These are phyloP conservation scores for Parnassius glacialis DNA, from an alignment of 2,888 invertebrate genomes.

Conservation along the genomic window DNA sequence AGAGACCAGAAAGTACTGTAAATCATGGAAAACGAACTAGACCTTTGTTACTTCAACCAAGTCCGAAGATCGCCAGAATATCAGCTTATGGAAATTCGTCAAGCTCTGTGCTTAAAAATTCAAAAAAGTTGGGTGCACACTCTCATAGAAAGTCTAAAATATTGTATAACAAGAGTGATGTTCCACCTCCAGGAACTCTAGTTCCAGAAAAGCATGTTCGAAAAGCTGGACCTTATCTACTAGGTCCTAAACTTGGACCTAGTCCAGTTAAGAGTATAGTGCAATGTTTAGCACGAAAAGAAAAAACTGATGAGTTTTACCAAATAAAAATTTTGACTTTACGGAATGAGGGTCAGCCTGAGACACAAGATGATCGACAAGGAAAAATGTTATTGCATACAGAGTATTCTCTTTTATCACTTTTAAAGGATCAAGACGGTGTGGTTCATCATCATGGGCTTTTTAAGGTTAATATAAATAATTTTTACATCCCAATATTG, in stretches of 20 bases:
- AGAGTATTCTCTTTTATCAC: conserved; percentile 86
- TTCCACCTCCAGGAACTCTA: conserved; percentile 74
- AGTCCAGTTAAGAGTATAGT: conserved; percentile 89
- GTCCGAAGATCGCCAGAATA: conserved; percentile 63
- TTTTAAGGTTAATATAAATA: conserved; percentile 81
- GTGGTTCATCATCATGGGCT: conserved; percentile 89
- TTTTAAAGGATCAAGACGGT: conserved; percentile 85
- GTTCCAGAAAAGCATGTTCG: conserved; percentile 78
- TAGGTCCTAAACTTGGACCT: conserved; percentile 86
- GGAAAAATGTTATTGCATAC: conserved; percentile 90
- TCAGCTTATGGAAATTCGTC: conserved; percentile 59
- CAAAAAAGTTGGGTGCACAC: conserved; percentile 51
- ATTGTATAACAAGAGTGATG: conserved; percentile 57
- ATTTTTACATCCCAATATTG: neutral
- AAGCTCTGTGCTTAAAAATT: conserved; percentile 54
- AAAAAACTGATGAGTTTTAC: conserved; percentile 84
- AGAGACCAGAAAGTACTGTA: conserved; percentile 61
- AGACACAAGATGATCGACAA: conserved; percentile 87
- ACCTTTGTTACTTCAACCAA: conserved; percentile 69
- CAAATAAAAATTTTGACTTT: conserved; percentile 84
- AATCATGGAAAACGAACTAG: conserved; percentile 72
- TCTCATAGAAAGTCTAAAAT: conserved; percentile 52
- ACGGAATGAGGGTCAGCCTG: conserved; percentile 76
- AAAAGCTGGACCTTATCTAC: conserved; percentile 84
- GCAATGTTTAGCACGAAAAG: conserved; percentile 86